Conservation (phyloP, 30 jellyfish, hydroid and myxozoan species). For the Haliclystus octoradiatus region DNA sequence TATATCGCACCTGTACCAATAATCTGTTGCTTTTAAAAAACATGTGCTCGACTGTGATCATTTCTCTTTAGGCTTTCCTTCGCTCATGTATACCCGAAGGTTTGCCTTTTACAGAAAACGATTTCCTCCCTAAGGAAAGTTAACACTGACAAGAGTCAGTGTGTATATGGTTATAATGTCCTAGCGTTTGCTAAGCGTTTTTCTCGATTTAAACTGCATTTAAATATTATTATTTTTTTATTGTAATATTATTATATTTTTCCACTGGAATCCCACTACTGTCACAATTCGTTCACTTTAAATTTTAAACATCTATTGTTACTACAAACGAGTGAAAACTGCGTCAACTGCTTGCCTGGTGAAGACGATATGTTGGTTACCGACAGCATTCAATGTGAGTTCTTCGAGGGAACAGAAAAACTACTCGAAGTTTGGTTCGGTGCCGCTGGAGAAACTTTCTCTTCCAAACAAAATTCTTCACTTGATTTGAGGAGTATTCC, state of each 20-base stretch:
- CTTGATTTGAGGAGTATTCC: constrained; percentile 78
- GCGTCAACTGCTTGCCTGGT: not conserved
- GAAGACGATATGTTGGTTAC: constrained; percentile 23
- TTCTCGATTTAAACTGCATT: no score
- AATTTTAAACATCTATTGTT: not conserved
- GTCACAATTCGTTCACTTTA: no score
- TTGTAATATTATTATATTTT: no score
- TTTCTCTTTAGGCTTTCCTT: no score
- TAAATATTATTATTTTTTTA: no score
- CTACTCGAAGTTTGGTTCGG: constrained; percentile 80
- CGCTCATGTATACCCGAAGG: no score
- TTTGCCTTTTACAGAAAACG: constrained; percentile 41
- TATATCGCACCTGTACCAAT: no score
- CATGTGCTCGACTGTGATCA: no score
- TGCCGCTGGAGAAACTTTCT: constrained; percentile 1
- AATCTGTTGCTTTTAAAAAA: no score
- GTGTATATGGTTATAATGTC: constrained; percentile 38
- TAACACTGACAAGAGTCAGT: constrained; percentile 33
- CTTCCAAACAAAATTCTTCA: no score
- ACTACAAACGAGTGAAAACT: not conserved
- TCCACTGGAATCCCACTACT: no score
- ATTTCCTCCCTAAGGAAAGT: constrained; percentile 83
- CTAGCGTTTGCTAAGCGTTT: constrained; percentile 61
- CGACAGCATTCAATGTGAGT: constrained; percentile 35
- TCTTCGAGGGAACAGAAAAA: constrained; percentile 94